Evolutionary conservation across 2,888 invertebrate genomes (phyloP).

Genomic region (Tipula lateralis): DNA sequence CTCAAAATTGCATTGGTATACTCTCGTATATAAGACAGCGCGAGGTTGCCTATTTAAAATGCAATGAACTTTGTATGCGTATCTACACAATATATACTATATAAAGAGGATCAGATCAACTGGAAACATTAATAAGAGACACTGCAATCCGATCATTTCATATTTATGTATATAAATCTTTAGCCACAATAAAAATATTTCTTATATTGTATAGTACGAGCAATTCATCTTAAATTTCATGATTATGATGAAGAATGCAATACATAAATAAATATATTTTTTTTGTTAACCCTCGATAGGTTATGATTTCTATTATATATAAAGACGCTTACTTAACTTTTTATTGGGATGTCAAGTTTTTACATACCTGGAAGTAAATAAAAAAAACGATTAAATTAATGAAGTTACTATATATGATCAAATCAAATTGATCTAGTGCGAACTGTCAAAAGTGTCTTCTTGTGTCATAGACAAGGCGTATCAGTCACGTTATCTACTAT

Average conservation of each 20-base stretch:
- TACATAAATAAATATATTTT: neutral
- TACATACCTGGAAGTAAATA: neutral
- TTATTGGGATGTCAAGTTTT: neutral
- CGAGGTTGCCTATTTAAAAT: neutral
- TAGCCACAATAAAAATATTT: neutral
- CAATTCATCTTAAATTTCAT: neutral
- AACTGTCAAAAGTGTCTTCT: no score
- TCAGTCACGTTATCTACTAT: no score
- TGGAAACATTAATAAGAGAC: neutral
- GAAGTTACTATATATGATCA: no score
- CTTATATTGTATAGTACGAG: neutral
- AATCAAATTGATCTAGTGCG: no score
- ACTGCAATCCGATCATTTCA: neutral
- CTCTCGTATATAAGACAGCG: no score
- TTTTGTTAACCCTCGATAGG: neutral
- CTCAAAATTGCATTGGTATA: neutral
- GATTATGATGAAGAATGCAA: neutral
- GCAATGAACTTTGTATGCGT: constrained; percentile 14
- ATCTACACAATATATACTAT: neutral
- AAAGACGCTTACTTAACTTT: neutral
- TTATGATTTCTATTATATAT: neutral
- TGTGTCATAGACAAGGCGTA: no score
- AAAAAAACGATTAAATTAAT: neutral
- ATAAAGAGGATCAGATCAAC: neutral
- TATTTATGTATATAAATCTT: neutral